A percentile compares a stretch with the other conserved stretches of the same genome.
These are phyloP conservation scores for Ditylenchus weischeri DNA, from an alignment of 2,888 invertebrate species.

Conservation along the genomic window DNA sequence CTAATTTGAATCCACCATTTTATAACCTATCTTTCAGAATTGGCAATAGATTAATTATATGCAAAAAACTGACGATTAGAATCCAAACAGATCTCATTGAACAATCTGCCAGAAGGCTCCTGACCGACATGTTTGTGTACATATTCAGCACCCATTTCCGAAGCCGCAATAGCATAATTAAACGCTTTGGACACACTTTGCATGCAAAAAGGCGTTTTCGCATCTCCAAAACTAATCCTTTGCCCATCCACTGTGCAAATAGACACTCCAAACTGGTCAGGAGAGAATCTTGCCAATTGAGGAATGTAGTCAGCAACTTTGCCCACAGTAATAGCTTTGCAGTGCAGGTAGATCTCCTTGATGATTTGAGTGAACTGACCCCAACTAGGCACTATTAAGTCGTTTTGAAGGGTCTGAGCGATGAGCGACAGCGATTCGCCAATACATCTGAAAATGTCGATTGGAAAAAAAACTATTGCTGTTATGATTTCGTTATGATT, in stretches of 20 bases:
- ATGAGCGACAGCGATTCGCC: conserved; percentile 38
- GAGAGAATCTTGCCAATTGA: conserved; percentile 76
- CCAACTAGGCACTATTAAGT: conserved; percentile 92
- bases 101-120: conserved; percentile 90
- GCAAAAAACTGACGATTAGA: conserved; percentile 69
- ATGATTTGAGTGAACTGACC: conserved; percentile 82
- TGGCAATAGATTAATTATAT: too few species aligned
- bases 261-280: conserved; percentile 83
- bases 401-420: conserved; percentile 60
- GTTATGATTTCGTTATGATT: neutral
- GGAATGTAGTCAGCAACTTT: conserved; percentile 75
- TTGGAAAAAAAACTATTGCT: neutral
- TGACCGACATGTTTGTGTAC: conserved; percentile 85
- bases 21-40: too few species aligned
- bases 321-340: conserved; percentile 27
- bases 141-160: conserved; percentile 45
- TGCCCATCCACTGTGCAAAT: conserved; percentile 62
- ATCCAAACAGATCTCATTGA: conserved; percentile 89
- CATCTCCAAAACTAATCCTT: conserved; percentile 75
- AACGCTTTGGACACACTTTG: conserved; percentile 78
- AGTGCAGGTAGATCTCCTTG: conserved; percentile 84
- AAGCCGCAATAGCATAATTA: conserved; percentile 49
- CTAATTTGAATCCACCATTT: too few species aligned
- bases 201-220: conserved; percentile 82
- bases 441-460: conserved; percentile 32